Percentiles rank a stretch among this genome's conserved stretches.
Evolutionary conservation across 2,113 vertebrate species (phyloP).

Genomic region (Thermophis baileyi): DNA sequence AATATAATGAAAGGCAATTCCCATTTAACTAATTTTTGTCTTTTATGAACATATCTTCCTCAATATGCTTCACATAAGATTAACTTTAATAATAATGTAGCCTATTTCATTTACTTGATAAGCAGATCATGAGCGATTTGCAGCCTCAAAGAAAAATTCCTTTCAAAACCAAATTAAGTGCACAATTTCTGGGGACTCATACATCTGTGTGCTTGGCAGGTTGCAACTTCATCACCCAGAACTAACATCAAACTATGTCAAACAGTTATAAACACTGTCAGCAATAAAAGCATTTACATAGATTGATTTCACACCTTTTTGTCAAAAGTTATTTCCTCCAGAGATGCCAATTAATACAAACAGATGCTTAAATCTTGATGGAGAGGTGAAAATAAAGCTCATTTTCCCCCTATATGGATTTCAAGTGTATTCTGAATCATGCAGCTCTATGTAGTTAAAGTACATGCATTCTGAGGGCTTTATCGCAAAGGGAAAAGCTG

Average conservation of each 20-base stretch:
- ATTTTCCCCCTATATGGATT: background rate
- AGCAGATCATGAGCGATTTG: constrained; percentile 4
- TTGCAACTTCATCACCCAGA: constrained; percentile 9
- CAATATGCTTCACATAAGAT: constrained; percentile 18
- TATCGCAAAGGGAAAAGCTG: background rate
- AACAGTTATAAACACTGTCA: constrained; percentile 18
- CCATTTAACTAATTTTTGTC: constrained; percentile 10
- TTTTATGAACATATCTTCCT: constrained; percentile 9
- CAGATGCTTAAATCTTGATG: constrained; percentile 17
- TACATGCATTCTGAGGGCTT: background rate
- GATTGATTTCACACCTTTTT: constrained; percentile 23
- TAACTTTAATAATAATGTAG: constrained; percentile 8
- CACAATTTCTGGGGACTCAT: constrained; percentile 10
- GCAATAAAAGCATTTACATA: constrained; percentile 20
- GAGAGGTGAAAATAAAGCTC: background rate
- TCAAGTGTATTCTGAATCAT: background rate
- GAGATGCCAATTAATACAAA: constrained; percentile 18
- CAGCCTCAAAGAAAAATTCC: constrained; percentile 14
- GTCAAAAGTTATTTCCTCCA: constrained; percentile 26
- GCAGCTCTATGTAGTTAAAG: background rate
- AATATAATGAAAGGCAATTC: constrained; percentile 15
- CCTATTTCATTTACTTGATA: constrained; percentile 19
- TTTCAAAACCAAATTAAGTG: constrained; percentile 29
- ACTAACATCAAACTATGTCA: constrained; percentile 28
- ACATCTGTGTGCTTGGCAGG: constrained; percentile 16